Base-by-base conservation (phyloP, 2,888 invertebrate genomes). In the Drosophila eohydei region DNA sequence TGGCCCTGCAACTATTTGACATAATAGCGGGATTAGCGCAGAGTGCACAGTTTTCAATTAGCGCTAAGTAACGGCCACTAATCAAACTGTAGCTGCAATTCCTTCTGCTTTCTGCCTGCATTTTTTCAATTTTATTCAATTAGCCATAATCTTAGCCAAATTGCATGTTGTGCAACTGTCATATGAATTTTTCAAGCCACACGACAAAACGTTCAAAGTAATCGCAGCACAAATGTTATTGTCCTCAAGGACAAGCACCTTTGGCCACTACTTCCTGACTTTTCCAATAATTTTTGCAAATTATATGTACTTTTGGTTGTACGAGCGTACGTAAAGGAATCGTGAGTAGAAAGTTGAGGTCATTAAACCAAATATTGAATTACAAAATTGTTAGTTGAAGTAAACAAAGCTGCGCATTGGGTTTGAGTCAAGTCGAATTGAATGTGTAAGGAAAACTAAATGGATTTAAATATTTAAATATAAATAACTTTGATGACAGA, bases 21-120 rank as follows among this genome's bases (percentile, higher is more conserved):
- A 78, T 85, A 73, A 89, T 81, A 81, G 69, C 70, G 41, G 71
- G 60, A 74, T 78, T 83, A 88, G 59, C 56, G 56, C 32, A 32
- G 48, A 58, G 46, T 30, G 46, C 61, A 26, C 58, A 51, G 16
- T 72, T 80, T 89, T 89, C 86, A 89, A 89, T 89, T 89, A 85
- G 67, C 68, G 48, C 60, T 76, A 70, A 78, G 73, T 80, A 72
- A 71, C 67, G 50, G 40, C 16, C 48, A 65, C 63, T 73, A 83
- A 80, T 68, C 81, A 74, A 81, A 81, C 70, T 69, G 58, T 41
- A 71, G n/a, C 57, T 44, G n/a, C 26, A 50, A 36, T n/a, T 6
- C 1, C 26, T 52, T 16, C 34, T 57, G 44, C 6, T 50, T 66
- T 16, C 30, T 60, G 64, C 54, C 70, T 72, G 55, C 28, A 81